A percentile compares a stretch with the other conserved stretches of the same genome.
Evolutionary conservation across 2,888 invertebrate species (phyloP).

Genomic region (Cephonodes hylas): DNA sequence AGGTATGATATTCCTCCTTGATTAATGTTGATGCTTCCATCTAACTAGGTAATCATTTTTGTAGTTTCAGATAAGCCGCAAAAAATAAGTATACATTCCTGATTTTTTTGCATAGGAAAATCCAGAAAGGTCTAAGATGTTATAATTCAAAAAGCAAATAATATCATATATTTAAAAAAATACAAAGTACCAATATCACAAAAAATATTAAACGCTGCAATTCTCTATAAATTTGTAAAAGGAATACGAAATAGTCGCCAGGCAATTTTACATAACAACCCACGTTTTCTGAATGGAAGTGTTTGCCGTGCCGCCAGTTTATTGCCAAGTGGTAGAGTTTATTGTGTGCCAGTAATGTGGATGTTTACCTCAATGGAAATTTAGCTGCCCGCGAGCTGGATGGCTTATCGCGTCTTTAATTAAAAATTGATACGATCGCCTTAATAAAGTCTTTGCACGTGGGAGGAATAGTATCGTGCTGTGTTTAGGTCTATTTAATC

Average conservation of each 20-base stretch:
- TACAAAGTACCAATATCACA: neutral
- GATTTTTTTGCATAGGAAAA: no score
- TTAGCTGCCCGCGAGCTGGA: neutral
- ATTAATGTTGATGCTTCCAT: no score
- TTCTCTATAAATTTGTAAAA: neutral
- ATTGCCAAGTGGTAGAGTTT: constrained; percentile 2
- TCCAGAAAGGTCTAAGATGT: no score
- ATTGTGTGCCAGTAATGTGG: constrained; percentile 7
- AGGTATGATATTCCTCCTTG: no score
- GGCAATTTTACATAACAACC: neutral
- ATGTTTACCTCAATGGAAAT: constrained; percentile 8
- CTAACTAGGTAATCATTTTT: no score
- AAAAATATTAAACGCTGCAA: neutral
- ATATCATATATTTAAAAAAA: no score
- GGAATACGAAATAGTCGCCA: neutral
- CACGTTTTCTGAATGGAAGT: neutral
- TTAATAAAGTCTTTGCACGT: constrained; percentile 2
- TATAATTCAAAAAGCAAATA: no score
- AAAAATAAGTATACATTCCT: no score
- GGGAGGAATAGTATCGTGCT: neutral
- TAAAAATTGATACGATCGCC: constrained; percentile 24
- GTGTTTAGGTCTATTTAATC: neutral
- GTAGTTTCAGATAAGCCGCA: no score
- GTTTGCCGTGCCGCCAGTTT: constrained; percentile 3
- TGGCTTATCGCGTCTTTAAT: constrained; percentile 22